phyloP scores from a whole-genome alignment of 2,797 vertebrate genomes.

The Gallirallus australis region DNA sequence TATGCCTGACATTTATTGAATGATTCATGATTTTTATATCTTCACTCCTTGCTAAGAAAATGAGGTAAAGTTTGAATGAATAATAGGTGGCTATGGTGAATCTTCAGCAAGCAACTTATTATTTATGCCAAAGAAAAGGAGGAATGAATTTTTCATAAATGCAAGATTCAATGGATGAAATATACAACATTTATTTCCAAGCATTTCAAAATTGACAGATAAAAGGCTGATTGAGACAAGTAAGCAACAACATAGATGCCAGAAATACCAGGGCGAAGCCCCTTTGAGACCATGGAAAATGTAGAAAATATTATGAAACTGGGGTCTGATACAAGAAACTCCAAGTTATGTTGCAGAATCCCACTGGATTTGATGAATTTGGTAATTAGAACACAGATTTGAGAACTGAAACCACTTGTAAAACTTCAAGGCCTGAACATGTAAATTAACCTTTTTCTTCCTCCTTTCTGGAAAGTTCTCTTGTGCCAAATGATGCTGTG shows the following conservation, averaged over 20 bases:
- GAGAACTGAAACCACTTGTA: neutral
- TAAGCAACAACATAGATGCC: neutral
- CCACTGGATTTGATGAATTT: neutral
- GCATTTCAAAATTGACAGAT: neutral
- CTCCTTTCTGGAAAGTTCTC: neutral
- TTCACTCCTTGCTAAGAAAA: neutral
- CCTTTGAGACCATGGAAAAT: neutral
- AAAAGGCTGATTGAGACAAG: neutral
- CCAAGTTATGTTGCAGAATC: neutral
- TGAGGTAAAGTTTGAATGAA: slow-evolving; percentile 2
- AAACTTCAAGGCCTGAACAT: neutral
- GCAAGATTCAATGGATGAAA: neutral
- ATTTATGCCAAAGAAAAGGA: neutral
- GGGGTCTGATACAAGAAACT: neutral
- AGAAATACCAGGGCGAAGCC: neutral
- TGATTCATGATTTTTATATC: slow-evolving; percentile 38
- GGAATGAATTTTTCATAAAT: slow-evolving; percentile 25
- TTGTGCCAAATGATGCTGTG: neutral
- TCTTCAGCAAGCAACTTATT: slow-evolving; percentile 10
- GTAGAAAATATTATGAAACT: accelerated
- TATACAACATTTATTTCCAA: neutral
- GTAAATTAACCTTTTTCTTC: neutral
- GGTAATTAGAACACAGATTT: neutral
- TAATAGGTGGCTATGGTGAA: slow-evolving; percentile 8
- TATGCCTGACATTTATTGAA: slow-evolving; percentile 29